Evolutionary conservation across 2,797 vertebrate species (phyloP).

Genomic region (Pseudochirops corinnae): DNA sequence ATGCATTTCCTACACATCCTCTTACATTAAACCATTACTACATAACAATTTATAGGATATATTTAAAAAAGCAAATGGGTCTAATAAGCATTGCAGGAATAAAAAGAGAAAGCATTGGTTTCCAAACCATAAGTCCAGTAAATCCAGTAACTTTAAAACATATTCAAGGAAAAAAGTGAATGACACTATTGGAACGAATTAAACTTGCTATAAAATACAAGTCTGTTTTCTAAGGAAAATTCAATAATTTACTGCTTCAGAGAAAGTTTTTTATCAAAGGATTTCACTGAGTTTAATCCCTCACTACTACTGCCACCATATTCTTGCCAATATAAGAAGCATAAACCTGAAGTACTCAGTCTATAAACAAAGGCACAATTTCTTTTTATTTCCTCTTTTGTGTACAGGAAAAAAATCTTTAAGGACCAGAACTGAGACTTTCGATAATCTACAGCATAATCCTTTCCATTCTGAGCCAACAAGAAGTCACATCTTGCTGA

Average conservation of each 20-base stretch:
- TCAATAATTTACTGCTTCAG: constrained; percentile 68
- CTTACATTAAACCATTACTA: neutral
- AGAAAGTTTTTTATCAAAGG: constrained; percentile 64
- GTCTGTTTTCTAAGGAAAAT: constrained; percentile 56
- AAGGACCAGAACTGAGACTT: constrained; percentile 38
- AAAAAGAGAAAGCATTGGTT: constrained; percentile 46
- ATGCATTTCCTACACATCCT: neutral
- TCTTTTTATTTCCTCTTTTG: constrained; percentile 61
- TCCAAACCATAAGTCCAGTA: constrained; percentile 40
- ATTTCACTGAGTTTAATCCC: constrained; percentile 44
- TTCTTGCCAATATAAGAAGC: constrained; percentile 58
- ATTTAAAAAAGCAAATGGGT: constrained; percentile 54
- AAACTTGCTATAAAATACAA: constrained; percentile 57
- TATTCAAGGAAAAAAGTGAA: constrained; percentile 46
- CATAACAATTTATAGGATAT: neutral
- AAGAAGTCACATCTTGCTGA: neutral
- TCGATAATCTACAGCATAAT: constrained; percentile 50
- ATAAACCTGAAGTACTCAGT: constrained; percentile 69
- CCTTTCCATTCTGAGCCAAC: constrained; percentile 56
- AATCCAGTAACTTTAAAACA: constrained; percentile 56
- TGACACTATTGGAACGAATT: constrained; percentile 54
- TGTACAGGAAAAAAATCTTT: constrained; percentile 64
- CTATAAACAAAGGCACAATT: constrained; percentile 63
- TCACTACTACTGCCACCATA: constrained; percentile 10
- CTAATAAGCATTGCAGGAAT: neutral